Evolutionary conservation across 2,113 vertebrate genomes (phyloP).

Genomic region (Agelaius phoeniceus): DNA sequence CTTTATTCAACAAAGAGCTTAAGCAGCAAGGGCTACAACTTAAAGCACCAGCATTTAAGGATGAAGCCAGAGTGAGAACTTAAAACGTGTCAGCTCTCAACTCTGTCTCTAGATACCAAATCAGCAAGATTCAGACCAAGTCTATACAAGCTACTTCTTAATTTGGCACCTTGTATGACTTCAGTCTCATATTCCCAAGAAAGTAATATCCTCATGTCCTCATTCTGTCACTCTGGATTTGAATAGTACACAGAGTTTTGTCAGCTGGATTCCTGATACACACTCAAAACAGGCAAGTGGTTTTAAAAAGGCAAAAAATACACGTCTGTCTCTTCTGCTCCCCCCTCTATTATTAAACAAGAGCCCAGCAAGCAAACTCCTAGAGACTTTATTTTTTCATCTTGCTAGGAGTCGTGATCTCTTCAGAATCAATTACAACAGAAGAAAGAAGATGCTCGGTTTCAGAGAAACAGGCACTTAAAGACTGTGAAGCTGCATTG

Average conservation of each 20-base stretch:
- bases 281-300: neutral
- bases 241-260: neutral
- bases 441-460: neutral
- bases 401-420: neutral
- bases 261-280: neutral
- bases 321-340: accelerated
- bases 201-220: neutral
- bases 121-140: neutral
- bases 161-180: neutral
- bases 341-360: neutral
- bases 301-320: neutral
- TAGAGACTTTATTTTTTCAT: neutral
- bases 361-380: neutral
- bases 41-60: neutral
- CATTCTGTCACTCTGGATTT: slow-evolving; percentile 46
- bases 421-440: neutral
- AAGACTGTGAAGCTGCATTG: neutral
- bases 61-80: neutral
- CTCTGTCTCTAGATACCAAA: neutral
- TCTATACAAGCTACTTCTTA: neutral
- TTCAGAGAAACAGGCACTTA: neutral
- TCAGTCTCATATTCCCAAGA: neutral
- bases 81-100: neutral
- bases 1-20: neutral
- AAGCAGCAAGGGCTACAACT: neutral